Percentiles rank a stretch among this genome's conserved stretches.
Conservation (phyloP, 2,888 invertebrate genomes). For the Epicampocera succincta region DNA sequence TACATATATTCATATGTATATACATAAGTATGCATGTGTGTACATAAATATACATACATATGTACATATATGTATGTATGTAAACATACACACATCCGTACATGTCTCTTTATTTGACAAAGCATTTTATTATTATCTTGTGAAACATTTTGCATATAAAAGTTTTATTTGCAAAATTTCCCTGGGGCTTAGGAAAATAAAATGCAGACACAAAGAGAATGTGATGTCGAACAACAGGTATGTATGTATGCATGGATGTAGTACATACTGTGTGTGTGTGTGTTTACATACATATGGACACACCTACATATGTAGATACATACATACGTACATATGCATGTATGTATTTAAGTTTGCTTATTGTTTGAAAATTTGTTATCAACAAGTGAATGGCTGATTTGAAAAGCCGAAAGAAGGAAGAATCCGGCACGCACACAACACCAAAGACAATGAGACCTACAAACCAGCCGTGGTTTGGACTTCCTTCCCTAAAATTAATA, state of each 20-base stretch:
- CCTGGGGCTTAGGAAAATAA: conserved; percentile 23
- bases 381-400: conserved; percentile 31
- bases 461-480: too few species aligned
- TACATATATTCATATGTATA: too few species aligned
- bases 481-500: too few species aligned
- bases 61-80: neutral
- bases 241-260: neutral
- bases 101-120: neutral
- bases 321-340: neutral
- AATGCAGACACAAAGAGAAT: conserved; percentile 15
- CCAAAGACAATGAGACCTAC: too few species aligned
- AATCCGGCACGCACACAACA: conserved; percentile 1
- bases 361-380: conserved; percentile 7
- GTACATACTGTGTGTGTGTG: neutral
- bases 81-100: neutral
- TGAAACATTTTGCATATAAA: conserved; percentile 11
- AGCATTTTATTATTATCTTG: neutral
- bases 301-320: neutral
- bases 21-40: too few species aligned
- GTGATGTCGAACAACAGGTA: neutral
- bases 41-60: too few species aligned
- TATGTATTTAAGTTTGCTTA: too few species aligned
- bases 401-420: neutral
- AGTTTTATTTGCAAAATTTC: conserved; percentile 17
- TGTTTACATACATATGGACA: too few species aligned